Evolutionary conservation across 35 echinoderm and acorn worm genomes (phyloP), one percentile per base, ranked within the genome.

Genomic region (Anneissia japonica): DNA sequence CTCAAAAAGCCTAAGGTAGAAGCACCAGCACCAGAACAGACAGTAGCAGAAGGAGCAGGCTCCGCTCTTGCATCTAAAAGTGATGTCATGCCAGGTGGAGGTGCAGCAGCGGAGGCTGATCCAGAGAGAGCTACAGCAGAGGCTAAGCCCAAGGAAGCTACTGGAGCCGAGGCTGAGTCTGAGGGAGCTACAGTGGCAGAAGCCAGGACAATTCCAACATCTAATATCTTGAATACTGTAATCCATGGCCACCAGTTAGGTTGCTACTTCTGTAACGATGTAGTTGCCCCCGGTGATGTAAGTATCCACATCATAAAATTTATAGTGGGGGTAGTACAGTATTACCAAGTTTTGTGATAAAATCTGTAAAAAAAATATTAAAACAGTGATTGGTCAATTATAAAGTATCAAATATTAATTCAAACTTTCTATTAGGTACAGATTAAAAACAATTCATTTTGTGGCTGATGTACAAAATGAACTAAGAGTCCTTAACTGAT

Each of bases 221-320:
- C 73, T 16, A 76, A 85, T 32, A 77, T 46, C 31, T 75, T 90
- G 34, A 87, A 64, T 6, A 16, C 89, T 73, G 32, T 73, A 19
- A 94, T 99, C 31, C 90, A 92, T 37, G 96, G 96, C 11, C 77
- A 91, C 35, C 46, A 90, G 36, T 73, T 99, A 34, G 96, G 96
- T 21, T 99, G 96, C 51, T 99, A 99, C 46, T 99, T 99, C 74
- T 99, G 96, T 79, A 99, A 99, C 78, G 96, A 99, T 90, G 96
- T 99, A 0, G 96, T 99, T 0, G 96, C 96, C 0, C 96, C 96
- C 46, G 96, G 96, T 17, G 82, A 99, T 90, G 96, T 99, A 72
- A 94, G 96, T 93, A 39, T 39, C 37, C 28, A 35, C 32, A 3
- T 73, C 43, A 9, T 41, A 56, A 77, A 35, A 14, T 4, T 77